Evolutionary conservation across 2,113 vertebrate genomes (phyloP).

Genomic region (Elephantulus edwardii): DNA sequence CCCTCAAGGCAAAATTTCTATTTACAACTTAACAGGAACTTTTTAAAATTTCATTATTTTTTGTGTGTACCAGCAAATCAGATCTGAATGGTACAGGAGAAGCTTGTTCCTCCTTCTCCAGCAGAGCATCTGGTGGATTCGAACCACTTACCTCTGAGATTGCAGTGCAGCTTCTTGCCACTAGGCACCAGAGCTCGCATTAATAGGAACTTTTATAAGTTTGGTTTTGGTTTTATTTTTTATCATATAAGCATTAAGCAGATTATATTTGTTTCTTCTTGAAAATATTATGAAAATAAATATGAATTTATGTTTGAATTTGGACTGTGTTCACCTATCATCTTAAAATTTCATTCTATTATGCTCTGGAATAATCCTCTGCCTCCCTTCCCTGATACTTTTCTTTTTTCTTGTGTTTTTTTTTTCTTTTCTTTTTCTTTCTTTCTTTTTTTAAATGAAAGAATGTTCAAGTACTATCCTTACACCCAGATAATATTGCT

Average conservation of each 20-base stretch:
- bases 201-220: not conserved
- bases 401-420: not conserved
- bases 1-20: not conserved
- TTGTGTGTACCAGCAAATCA: too few species aligned
- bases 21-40: not conserved
- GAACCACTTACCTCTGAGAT: too few species aligned
- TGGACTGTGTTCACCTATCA: not conserved
- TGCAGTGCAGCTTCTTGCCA: too few species aligned
- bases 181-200: too few species aligned
- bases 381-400: not conserved
- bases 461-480: too few species aligned
- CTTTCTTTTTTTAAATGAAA: not conserved
- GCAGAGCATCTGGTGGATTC: too few species aligned
- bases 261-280: not conserved
- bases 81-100: too few species aligned
- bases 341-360: not conserved
- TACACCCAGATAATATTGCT: too few species aligned
- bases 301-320: not conserved
- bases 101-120: too few species aligned
- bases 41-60: too few species aligned
- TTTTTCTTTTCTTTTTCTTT: not conserved
- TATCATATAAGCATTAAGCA: not conserved
- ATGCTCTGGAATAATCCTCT: not conserved
- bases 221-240: too few species aligned
- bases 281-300: not conserved